Conservation (phyloP, 2,113 vertebrate species). For the Nothoprocta perdicaria region DNA sequence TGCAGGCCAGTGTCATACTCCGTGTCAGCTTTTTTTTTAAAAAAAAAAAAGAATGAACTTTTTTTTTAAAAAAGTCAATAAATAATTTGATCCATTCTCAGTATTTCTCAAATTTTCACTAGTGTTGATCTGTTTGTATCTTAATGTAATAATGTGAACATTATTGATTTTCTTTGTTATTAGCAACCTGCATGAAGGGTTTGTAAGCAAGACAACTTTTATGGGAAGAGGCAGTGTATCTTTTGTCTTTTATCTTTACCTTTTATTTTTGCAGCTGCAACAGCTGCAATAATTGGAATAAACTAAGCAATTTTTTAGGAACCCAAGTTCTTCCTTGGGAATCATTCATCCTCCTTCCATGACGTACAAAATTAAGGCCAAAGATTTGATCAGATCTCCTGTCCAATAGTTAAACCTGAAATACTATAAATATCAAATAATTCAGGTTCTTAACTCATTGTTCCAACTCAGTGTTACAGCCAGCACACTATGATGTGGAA, state of each 20-base stretch:
- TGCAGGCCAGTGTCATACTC: neutral
- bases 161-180: neutral
- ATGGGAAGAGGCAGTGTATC: neutral
- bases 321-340: neutral
- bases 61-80: neutral
- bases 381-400: neutral
- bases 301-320: neutral
- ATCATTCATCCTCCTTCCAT: neutral
- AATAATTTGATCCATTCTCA: neutral
- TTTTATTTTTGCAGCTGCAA: neutral
- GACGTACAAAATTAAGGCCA: neutral
- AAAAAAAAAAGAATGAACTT: too few relatives aligned
- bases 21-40: neutral
- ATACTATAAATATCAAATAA: neutral
- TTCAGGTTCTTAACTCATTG: neutral
- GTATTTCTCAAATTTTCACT: neutral
- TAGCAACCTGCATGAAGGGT: neutral
- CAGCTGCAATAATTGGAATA: neutral
- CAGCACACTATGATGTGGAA: accelerated
- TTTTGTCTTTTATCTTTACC: neutral
- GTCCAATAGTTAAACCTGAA: neutral
- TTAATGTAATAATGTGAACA: neutral
- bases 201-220: neutral
- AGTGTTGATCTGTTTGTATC: neutral
- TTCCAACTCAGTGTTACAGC: neutral